A percentile compares a stretch with the other conserved stretches of the same genome.
Evolutionary conservation across 2,888 invertebrate species (phyloP).

Genomic region (Eulithis prunata): DNA sequence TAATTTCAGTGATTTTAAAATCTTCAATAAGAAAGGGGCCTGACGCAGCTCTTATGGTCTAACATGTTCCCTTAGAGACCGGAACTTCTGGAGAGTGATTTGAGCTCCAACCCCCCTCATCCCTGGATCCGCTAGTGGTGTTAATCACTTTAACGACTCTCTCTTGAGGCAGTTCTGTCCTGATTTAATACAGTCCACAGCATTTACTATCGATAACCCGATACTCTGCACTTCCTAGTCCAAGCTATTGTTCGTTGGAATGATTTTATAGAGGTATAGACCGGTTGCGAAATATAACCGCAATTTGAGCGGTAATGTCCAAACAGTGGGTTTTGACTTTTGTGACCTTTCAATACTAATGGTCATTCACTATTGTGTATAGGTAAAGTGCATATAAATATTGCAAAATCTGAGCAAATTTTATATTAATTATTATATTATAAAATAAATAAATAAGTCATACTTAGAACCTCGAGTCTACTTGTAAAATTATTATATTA

Average conservation of each 20-base stretch:
- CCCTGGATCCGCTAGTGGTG: not conserved
- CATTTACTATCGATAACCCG: conserved; percentile 43
- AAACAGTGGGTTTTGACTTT: conserved; percentile 19
- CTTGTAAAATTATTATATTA: no score
- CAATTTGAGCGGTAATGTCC: conserved; percentile 40
- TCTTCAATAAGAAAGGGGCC: no score
- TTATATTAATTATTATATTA: no score
- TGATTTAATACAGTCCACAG: conserved; percentile 18
- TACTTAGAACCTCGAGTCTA: no score
- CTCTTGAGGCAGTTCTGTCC: conserved; percentile 7
- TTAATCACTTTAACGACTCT: conserved; percentile 5
- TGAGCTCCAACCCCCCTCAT: no score
- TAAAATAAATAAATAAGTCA: no score
- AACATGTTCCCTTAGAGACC: no score
- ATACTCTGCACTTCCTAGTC: conserved; percentile 47
- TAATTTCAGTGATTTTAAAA: no score
- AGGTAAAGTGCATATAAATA: not conserved
- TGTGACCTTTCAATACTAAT: conserved; percentile 32
- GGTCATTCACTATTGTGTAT: conserved; percentile 12
- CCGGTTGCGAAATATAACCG: conserved; percentile 40
- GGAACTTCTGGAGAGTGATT: no score
- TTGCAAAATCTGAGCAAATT: no score
- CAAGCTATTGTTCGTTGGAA: conserved; percentile 43
- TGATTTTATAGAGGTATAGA: conserved; percentile 32
- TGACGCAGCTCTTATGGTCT: no score